phyloP scores from a whole-genome alignment of 2,797 vertebrate species.

The Ceryle rudis region DNA sequence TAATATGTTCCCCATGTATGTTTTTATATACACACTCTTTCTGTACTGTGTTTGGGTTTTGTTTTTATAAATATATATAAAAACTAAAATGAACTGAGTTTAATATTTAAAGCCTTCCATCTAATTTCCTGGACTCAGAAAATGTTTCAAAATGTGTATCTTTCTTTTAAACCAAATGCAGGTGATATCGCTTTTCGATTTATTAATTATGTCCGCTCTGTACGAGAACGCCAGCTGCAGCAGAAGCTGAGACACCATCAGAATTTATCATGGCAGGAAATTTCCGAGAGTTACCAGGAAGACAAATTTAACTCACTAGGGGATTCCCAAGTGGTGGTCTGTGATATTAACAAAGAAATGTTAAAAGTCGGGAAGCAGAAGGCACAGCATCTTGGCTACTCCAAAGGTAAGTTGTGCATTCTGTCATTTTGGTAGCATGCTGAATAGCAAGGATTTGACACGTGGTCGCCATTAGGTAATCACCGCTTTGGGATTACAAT shows the following conservation, averaged over 20 bases:
- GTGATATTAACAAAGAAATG: slow-evolving; percentile 98
- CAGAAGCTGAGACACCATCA: slow-evolving; percentile 76
- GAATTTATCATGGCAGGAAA: slow-evolving; percentile 89
- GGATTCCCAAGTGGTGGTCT: slow-evolving; percentile 85
- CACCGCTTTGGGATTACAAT: background rate
- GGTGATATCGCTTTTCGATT: slow-evolving; percentile 96
- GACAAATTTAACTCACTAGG: slow-evolving; percentile 45
- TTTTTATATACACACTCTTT: background rate
- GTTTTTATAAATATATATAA: background rate
- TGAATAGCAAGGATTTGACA: background rate
- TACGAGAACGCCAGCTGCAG: slow-evolving; percentile 76
- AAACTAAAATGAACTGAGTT: background rate
- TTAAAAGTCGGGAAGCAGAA: slow-evolving; percentile 90
- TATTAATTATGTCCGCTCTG: slow-evolving; percentile 86
- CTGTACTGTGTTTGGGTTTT: fast-evolving
- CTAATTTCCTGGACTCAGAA: background rate
- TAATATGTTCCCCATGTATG: background rate
- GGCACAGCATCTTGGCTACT: slow-evolving; percentile 79
- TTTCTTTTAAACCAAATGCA: slow-evolving; percentile 66
- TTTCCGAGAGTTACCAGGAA: slow-evolving; percentile 79
- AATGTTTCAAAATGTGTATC: background rate
- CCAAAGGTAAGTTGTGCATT: slow-evolving; percentile 78
- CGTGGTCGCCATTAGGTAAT: background rate
- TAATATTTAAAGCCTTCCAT: background rate
- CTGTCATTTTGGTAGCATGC: fast-evolving